These are phyloP conservation scores for Gisinianus flammeolus DNA, from an alignment of 2,888 invertebrate genomes.

Conservation along the genomic window DNA sequence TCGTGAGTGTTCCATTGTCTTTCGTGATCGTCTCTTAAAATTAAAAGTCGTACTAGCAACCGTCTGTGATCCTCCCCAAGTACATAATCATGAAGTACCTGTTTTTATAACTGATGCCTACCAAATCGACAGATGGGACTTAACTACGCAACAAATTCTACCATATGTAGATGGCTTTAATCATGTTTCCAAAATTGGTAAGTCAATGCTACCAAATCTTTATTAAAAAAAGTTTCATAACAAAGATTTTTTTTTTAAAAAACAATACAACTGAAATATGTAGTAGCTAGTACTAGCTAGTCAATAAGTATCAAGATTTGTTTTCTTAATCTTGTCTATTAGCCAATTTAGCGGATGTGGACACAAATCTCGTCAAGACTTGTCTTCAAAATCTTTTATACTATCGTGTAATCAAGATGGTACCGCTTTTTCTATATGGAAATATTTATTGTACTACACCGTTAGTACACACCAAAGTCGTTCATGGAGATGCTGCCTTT, in stretches of 20 bases:
- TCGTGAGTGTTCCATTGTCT: conserved; percentile 47
- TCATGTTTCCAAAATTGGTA: conserved; percentile 80
- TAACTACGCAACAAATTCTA: conserved; percentile 88
- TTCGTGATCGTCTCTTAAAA: conserved; percentile 72
- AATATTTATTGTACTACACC: conserved; percentile 84
- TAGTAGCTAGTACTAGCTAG: neutral
- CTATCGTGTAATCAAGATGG: conserved; percentile 75
- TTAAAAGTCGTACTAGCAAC: conserved; percentile 84
- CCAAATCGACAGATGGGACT: conserved; percentile 80
- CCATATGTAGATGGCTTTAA: conserved; percentile 92
- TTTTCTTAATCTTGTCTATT: neutral
- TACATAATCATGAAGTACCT: conserved; percentile 89
- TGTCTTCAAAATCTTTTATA: conserved; percentile 88
- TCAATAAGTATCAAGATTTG: neutral
- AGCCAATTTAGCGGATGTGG: conserved; percentile 80
- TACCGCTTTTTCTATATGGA: conserved; percentile 83
- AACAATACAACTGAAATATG: neutral
- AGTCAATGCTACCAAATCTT: neutral
- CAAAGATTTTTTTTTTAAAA: neutral
- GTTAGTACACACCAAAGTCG: conserved; percentile 63
- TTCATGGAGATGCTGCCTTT: conserved; percentile 71
- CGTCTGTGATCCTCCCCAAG: conserved; percentile 75
- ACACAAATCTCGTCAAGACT: conserved; percentile 90
- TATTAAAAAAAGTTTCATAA: neutral
- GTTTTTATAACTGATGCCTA: conserved; percentile 74